phyloP scores from a whole-genome alignment of 2,797 vertebrate species.

The Microhierax caerulescens region DNA sequence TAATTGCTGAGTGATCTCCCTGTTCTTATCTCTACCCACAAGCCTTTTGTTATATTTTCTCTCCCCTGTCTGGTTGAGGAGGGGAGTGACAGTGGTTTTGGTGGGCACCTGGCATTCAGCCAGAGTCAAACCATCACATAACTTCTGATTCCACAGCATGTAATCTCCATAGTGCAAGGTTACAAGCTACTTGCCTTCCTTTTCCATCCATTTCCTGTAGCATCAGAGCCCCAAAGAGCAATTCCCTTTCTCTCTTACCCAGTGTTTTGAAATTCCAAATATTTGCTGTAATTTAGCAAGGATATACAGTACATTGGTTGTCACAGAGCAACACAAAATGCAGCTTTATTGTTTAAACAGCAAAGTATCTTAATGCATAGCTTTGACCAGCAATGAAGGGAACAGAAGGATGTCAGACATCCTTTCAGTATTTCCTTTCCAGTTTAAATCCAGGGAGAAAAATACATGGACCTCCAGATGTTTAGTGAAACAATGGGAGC shows the following conservation, averaged over 20 bases:
- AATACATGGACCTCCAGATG: rapidly evolving
- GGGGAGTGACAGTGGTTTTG: too few relatives aligned
- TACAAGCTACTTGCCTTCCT: neutral
- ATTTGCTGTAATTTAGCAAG: neutral
- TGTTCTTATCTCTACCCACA: too few relatives aligned
- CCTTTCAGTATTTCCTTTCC: neutral
- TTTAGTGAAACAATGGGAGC: neutral
- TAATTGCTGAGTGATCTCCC: too few relatives aligned
- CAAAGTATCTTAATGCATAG: neutral
- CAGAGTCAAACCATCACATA: too few relatives aligned
- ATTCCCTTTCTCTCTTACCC: neutral
- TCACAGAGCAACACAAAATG: neutral
- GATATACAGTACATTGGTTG: neutral
- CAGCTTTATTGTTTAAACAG: neutral
- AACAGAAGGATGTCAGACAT: neutral
- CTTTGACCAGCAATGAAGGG: neutral
- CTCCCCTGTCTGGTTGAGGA: too few relatives aligned
- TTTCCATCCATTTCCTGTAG: neutral
- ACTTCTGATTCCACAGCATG: neutral
- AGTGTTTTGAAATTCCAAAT: neutral
- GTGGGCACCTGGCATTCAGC: too few relatives aligned
- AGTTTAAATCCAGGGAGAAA: neutral
- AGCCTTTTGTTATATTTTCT: too few relatives aligned
- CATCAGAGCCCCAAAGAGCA: neutral
- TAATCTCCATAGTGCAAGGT: neutral